Conservation (phyloP, 2,888 invertebrate genomes). For the Acrobasis consociella region DNA sequence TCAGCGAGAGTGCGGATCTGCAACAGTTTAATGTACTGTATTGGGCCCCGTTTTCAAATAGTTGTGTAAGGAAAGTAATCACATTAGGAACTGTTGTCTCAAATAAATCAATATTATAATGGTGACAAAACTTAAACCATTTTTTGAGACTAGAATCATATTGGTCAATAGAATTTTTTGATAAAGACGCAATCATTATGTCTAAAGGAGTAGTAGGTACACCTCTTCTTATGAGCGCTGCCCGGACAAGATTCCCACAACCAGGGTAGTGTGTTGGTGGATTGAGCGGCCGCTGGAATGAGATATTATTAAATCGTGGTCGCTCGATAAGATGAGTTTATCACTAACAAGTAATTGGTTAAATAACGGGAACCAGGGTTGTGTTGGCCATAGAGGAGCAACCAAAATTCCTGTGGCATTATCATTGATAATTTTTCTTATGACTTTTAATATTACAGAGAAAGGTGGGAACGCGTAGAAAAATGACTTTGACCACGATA, state of each 20-base stretch:
- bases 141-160: too few relatives aligned
- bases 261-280: constrained; percentile 8
- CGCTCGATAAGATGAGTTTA: not conserved
- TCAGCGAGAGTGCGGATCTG: not conserved
- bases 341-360: not conserved
- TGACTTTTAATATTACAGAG: not conserved
- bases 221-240: not conserved
- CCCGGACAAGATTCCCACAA: not conserved
- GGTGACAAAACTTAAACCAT: not conserved
- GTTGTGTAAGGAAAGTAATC: not conserved
- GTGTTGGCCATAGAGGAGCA: constrained; percentile 6
- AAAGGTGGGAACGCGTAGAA: constrained; percentile 14
- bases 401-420: constrained; percentile 13
- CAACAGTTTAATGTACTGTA: not conserved
- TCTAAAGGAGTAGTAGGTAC: not conserved
- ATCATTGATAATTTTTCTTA: constrained; percentile 4
- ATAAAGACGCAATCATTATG: not conserved
- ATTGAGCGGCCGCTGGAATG: not conserved
- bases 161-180: not conserved
- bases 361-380: constrained; percentile 13
- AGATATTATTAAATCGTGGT: not conserved
- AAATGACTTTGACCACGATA: not conserved
- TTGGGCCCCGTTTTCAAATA: not conserved
- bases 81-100: not conserved
- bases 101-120: not conserved